A percentile compares a stretch with the other conserved stretches of the same genome.
Conservation (phyloP, 2,797 vertebrate genomes). For the Fistularia commersonii region DNA sequence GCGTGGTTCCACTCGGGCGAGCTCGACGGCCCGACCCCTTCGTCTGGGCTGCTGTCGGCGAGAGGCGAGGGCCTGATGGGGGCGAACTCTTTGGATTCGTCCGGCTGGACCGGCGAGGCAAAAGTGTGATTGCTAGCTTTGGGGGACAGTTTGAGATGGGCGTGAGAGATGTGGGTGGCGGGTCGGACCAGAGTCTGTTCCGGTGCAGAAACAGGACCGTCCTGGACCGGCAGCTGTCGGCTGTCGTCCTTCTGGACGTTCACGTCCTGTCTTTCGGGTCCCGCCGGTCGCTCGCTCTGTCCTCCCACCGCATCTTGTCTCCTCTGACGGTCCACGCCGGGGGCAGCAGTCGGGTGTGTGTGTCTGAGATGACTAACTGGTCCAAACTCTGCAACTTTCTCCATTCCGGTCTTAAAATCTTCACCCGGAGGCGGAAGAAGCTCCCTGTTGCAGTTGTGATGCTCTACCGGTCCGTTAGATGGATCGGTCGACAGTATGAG, state of each 20-base stretch:
- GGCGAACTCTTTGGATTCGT: slow-evolving; percentile 10
- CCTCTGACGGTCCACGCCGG: slow-evolving; percentile 1
- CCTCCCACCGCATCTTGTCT: slow-evolving; percentile 37
- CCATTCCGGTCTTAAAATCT: background rate
- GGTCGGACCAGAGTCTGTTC: slow-evolving; percentile 7
- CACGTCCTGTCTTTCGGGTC: slow-evolving; percentile 10
- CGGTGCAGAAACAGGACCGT: slow-evolving; percentile 2
- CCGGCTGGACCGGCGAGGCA: background rate
- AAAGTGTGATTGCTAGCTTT: slow-evolving; percentile 31
- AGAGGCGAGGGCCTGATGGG: slow-evolving; percentile 30
- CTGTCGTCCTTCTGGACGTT: background rate
- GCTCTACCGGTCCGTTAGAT: slow-evolving; percentile 15
- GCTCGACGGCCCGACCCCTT: slow-evolving; percentile 44
- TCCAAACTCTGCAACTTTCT: too few species aligned
- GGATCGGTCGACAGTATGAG: slow-evolving; percentile 45
- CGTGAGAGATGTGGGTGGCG: slow-evolving; percentile 69
- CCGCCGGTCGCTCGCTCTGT: slow-evolving; percentile 7
- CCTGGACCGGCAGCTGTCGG: background rate
- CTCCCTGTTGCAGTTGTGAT: slow-evolving; percentile 4
- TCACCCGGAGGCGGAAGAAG: slow-evolving; percentile 1
- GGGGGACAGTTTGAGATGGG: slow-evolving; percentile 78
- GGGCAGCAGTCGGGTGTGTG: background rate
- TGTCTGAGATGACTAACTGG: too few species aligned
- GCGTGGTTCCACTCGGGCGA: slow-evolving; percentile 36
- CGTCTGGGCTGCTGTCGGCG: slow-evolving; percentile 41